These are phyloP conservation scores for Meandrusa payeni DNA, from an alignment of 2,888 invertebrate genomes.

Conservation along the genomic window DNA sequence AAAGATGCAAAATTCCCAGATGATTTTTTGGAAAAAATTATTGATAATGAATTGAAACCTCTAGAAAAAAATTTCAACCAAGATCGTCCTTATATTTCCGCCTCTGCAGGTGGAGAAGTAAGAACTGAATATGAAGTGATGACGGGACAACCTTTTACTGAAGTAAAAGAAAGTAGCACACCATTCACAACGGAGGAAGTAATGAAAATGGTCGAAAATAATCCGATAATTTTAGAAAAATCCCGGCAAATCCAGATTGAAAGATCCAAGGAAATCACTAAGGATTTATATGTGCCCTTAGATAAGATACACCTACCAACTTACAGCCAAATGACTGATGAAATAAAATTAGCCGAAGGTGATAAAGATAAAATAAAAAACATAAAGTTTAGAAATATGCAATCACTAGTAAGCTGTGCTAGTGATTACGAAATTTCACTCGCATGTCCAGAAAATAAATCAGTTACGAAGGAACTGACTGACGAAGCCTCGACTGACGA, in stretches of 20 bases:
- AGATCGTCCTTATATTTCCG: slow-evolving; percentile 54
- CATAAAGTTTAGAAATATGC: slow-evolving; percentile 63
- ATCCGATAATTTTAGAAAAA: slow-evolving; percentile 62
- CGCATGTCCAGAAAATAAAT: slow-evolving; percentile 21
- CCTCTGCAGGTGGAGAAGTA: slow-evolving; percentile 51
- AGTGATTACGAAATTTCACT: slow-evolving; percentile 42
- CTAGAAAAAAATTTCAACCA: slow-evolving; percentile 34
- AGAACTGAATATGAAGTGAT: slow-evolving; percentile 69
- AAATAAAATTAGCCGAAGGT: slow-evolving; percentile 51
- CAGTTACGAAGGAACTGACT: slow-evolving; percentile 21
- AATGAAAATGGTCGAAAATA: slow-evolving; percentile 52
- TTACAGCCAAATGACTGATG: slow-evolving; percentile 49
- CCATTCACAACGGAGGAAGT: slow-evolving; percentile 56
- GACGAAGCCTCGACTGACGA: slow-evolving; percentile 37
- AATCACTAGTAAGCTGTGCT: slow-evolving; percentile 50
- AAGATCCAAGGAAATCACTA: slow-evolving; percentile 37
- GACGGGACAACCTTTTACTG: slow-evolving; percentile 70
- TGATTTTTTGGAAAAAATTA: slow-evolving; percentile 51
- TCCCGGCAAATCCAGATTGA: slow-evolving; percentile 67
- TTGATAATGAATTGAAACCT: slow-evolving; percentile 65
- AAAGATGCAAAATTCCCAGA: slow-evolving; percentile 53
- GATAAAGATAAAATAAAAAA: slow-evolving; percentile 48
- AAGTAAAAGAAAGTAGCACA: slow-evolving; percentile 50
- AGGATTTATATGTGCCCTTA: slow-evolving; percentile 49
- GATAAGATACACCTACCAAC: slow-evolving; percentile 51